Evolutionary conservation across 2,113 vertebrate genomes (phyloP).

Genomic region (Stictonetta naevosa): DNA sequence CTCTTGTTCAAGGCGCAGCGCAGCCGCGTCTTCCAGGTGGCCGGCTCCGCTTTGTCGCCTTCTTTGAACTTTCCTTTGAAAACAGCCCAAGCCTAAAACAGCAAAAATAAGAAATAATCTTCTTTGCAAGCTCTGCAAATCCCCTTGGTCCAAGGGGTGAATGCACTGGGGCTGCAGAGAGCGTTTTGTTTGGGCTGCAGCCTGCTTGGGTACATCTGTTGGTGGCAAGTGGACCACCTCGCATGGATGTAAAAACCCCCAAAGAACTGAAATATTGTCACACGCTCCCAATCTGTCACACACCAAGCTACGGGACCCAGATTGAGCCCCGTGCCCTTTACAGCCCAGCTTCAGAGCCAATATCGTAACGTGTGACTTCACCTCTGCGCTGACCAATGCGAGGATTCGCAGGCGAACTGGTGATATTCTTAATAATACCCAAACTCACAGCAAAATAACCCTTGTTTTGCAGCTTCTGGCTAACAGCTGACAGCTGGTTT

Average conservation of each 20-base stretch:
- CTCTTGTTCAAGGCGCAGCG: slow-evolving; percentile 98
- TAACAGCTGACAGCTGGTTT: neutral
- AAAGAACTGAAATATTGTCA: neutral
- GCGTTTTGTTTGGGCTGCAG: neutral
- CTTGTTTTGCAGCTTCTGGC: neutral
- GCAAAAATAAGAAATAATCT: neutral
- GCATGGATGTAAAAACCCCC: neutral
- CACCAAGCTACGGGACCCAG: neutral
- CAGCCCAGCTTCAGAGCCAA: neutral
- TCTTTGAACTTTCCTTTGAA: slow-evolving; percentile 99
- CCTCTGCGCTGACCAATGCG: fast-evolving
- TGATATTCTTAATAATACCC: neutral
- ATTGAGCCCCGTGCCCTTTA: too few species aligned
- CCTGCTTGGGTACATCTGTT: neutral
- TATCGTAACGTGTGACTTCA: fast-evolving
- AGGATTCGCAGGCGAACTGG: neutral
- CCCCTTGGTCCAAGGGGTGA: too few species aligned
- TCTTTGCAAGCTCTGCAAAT: neutral
- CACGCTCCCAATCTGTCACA: neutral
- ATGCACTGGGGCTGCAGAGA: neutral
- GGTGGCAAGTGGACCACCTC: neutral
- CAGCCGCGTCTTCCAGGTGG: slow-evolving; percentile 97
- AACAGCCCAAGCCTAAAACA: slow-evolving; percentile 92
- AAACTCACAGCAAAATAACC: neutral
- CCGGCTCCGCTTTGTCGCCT: slow-evolving; percentile 95